Conservation (phyloP, 1,140 invertebrate genomes). For the Drosophila subpulchrella region DNA sequence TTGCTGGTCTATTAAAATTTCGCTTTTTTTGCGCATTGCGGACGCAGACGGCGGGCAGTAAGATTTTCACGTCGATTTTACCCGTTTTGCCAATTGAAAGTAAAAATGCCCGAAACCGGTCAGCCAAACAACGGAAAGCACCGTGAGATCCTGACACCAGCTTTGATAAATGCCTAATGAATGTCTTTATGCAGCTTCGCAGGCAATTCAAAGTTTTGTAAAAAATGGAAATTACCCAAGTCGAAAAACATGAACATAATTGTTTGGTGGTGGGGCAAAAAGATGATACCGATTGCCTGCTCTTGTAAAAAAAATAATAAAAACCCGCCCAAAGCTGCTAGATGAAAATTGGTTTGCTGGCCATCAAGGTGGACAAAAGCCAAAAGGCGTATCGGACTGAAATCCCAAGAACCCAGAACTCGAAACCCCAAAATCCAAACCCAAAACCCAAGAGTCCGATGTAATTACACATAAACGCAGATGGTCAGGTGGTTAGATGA, state of each 20-base stretch:
- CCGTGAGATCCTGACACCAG: constrained; percentile 36
- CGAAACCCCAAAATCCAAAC: neutral
- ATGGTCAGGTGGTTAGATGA: neutral
- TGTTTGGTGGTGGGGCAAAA: neutral
- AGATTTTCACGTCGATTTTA: constrained; percentile 66
- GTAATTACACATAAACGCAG: constrained; percentile 32
- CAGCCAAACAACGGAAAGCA: constrained; percentile 24
- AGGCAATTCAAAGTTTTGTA: constrained; percentile 5
- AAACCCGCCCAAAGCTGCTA: constrained; percentile 2
- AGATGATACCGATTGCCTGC: constrained; percentile 34
- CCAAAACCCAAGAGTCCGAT: constrained; percentile 8
- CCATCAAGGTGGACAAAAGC: constrained; percentile 3
- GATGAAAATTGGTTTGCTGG: constrained; percentile 6
- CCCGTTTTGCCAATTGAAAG: constrained; percentile 65
- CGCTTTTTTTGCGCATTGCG: constrained; percentile 60
- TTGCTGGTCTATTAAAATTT: constrained; percentile 62
- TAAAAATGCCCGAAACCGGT: constrained; percentile 73
- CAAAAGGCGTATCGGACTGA: constrained; percentile 20
- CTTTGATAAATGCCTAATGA: constrained; percentile 28
- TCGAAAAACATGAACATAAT: constrained; percentile 31
- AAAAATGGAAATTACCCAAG: constrained; percentile 26
- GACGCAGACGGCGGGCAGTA: constrained; percentile 32
- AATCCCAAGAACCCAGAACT: constrained; percentile 8
- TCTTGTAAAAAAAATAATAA: constrained; percentile 7
- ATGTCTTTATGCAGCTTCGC: constrained; percentile 20